Evolutionary conservation across 2,797 vertebrate genomes (phyloP).

Genomic region (Salarias fasciatus): DNA sequence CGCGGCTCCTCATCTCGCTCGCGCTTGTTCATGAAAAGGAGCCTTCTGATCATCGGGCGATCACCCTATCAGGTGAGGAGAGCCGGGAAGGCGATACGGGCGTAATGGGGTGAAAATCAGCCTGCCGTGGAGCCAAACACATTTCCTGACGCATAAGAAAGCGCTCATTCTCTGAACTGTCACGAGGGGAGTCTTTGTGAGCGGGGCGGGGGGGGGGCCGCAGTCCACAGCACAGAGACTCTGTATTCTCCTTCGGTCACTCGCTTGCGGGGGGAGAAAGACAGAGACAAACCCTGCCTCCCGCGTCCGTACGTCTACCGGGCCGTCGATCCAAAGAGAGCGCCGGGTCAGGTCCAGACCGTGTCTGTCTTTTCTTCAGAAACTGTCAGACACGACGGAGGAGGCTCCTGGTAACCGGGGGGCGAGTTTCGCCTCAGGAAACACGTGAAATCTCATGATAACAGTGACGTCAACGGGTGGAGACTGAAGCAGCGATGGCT

Average conservation of each 20-base stretch:
- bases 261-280: constrained; percentile 1
- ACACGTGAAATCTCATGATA: no score
- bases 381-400: no score
- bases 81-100: constrained; percentile 65
- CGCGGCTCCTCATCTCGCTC: constrained; percentile 45
- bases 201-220: constrained; percentile 43
- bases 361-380: no score
- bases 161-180: constrained; percentile 65
- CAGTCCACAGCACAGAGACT: constrained; percentile 68
- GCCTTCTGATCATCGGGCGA: constrained; percentile 51
- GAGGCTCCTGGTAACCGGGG: no score
- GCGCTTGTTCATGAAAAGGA: constrained; percentile 48
- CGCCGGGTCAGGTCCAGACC: no score
- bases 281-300: constrained; percentile 7
- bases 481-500: no score
- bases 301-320: constrained; percentile 4
- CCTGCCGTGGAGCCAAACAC: constrained; percentile 57
- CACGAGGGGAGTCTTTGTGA: constrained; percentile 61
- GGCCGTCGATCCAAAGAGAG: not conserved
- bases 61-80: constrained; percentile 66
- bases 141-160: constrained; percentile 71
- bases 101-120: constrained; percentile 69
- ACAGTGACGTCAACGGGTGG: no score
- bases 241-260: constrained; percentile 61
- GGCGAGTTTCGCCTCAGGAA: no score